Conservation (phyloP, 2,888 invertebrate genomes). For the Drosophila tripunctata region DNA sequence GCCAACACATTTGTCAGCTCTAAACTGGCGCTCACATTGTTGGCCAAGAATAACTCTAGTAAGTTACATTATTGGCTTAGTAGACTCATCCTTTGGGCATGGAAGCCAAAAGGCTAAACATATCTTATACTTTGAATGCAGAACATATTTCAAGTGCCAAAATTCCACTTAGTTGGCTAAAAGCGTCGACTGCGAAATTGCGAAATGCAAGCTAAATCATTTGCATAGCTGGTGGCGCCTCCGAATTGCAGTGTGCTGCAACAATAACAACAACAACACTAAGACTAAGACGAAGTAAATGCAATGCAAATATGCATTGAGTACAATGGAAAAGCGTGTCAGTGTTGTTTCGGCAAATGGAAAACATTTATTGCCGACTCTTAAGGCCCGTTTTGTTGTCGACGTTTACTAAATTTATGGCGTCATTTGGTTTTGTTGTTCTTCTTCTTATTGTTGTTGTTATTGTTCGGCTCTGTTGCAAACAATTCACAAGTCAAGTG, state of each 20-base stretch:
- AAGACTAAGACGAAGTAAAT: conserved; percentile 4
- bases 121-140: conserved; percentile 23
- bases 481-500: conserved; percentile 67
- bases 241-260: conserved; percentile 14
- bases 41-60: conserved; percentile 2
- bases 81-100: neutral
- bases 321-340: conserved; percentile 55
- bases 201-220: conserved; percentile 39
- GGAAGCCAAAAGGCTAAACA: conserved; percentile 8
- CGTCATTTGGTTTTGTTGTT: conserved; percentile 65
- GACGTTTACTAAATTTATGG: conserved; percentile 68
- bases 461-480: conserved; percentile 22
- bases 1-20: neutral
- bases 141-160: conserved; percentile 65
- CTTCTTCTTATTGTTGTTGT: conserved; percentile 66
- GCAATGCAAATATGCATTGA: conserved; percentile 42
- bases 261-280: neutral
- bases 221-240: conserved; percentile 52
- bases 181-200: conserved; percentile 27
- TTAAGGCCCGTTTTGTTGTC: conserved; percentile 53
- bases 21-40: neutral
- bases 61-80: conserved; percentile 5
- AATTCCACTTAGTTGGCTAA: conserved; percentile 68
- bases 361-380: conserved; percentile 74
- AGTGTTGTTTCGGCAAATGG: conserved; percentile 53